Base-by-base conservation (phyloP, 2,113 vertebrate species). In the Buteo buteo region DNA sequence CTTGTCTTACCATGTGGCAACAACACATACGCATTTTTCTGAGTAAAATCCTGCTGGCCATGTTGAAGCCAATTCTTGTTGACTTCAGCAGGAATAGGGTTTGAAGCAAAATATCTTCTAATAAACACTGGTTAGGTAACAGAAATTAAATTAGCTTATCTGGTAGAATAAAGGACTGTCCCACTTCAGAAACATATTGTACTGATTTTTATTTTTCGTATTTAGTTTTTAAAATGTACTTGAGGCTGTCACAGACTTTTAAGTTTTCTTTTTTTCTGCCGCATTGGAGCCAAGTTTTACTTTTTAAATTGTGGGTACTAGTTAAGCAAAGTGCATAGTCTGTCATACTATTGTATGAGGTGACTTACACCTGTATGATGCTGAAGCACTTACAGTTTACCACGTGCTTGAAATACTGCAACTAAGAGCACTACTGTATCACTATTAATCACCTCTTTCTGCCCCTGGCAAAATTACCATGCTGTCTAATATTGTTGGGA, bases 401-500 rank as follows among this genome's bases (percentile, higher is more conserved):
- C 28, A 45, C 0, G 0, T 3, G 8, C 16, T 29, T 67, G 44
- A 76, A 72, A 72, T 3, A 77, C 2, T 8, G 13, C 13, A 61
- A 50, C 15, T 32, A 45, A 55, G 32, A 45, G 3, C 9, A 25
- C 6, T 42, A 18, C 36, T 86, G 32, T n/a, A 13, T 36, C 5
- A 6, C 15, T 57, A 10, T 29, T 70, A 66, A 70, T 26, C 3
- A 45, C 42, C 7, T 87, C 13, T 32, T 91, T 83, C 25, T 92
- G 16, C 5, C 7, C 6, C 9, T 54, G 16, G 31, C 4, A 61
- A 84, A 88, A 70, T 13, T 49, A 28, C 5, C 2, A 10, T 21
- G 14, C 29, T 47, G 10, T 9, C 15, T 86, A 66, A 58, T 66
- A 16, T 82, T 83, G 3, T 25, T 90, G n/a, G 29, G 25, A 93